A percentile compares a stretch with the other conserved stretches of the same genome.
Evolutionary conservation across 2,888 invertebrate species (phyloP).

Genomic region (Molorchus minor): DNA sequence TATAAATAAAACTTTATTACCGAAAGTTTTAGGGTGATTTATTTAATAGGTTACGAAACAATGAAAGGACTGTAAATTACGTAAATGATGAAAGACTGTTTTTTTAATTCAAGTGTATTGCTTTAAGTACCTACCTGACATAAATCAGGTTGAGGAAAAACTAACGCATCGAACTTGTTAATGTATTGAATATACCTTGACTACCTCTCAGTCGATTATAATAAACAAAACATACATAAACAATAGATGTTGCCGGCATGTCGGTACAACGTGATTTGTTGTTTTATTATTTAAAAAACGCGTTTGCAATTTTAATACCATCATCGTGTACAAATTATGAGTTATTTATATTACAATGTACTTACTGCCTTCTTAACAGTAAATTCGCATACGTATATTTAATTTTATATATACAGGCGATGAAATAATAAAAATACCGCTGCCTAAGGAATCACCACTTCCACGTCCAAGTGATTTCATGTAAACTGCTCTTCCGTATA

Average conservation of each 20-base stretch:
- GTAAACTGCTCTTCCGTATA: no score
- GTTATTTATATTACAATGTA: no score
- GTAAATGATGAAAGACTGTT: background rate
- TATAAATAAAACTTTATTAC: constrained; percentile 31
- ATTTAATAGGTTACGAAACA: constrained; percentile 26
- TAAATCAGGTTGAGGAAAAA: no score
- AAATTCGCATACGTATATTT: no score
- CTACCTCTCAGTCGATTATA: constrained; percentile 23
- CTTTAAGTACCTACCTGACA: no score
- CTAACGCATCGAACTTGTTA: no score
- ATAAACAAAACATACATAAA: constrained; percentile 30
- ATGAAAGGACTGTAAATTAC: constrained; percentile 13
- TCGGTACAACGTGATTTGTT: constrained; percentile 30
- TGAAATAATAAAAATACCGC: no score
- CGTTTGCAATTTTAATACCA: constrained; percentile 27
- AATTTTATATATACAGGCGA: no score
- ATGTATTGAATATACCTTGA: no score
- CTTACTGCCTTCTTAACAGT: no score
- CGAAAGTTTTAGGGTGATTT: constrained; percentile 18
- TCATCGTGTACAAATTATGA: constrained; percentile 31
- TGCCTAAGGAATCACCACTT: no score
- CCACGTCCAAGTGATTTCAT: no score
- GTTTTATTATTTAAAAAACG: constrained; percentile 31
- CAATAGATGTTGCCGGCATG: constrained; percentile 31
- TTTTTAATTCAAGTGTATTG: background rate